Evolutionary conservation across 2,888 invertebrate genomes (phyloP), one percentile per base, ranked within the genome.

Genomic region (Meghimatium bilineatum): DNA sequence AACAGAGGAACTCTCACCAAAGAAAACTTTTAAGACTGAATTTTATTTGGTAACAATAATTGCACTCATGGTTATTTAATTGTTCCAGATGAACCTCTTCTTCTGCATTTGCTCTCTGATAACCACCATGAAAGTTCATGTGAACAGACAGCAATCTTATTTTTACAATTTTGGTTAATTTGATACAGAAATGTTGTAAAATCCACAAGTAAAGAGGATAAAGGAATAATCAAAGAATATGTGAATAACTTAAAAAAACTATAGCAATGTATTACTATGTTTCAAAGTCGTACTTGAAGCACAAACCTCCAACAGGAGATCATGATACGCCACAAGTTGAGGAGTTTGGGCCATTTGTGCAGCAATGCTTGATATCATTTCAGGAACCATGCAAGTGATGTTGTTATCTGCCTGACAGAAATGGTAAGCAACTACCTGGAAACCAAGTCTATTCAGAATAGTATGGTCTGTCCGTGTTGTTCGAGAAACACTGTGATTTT

Each of bases 381-480:
- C 99, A 75, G 99, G 97, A 88, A 99, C 97, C 86, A 97, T 95
- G 93, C 99, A 99, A n/a, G 98, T 98, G 91, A 96, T 96, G 93
- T 97, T 97, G 93, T 98, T 97, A 93, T 98, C 98, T 29, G 97
- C 97, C 95, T 96, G 95, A 92, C 98, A 98, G 93, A 98, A 97
- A 93, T 98, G 98, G 94, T 97, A 98, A 80, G 97, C 98, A 20
- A 98, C 98, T 49, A 98, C 96, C 92, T 96, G 96, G 1, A 96
- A 96, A 0, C 97, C 97, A 79, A 96, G 93, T 79, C 94, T 94
- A 77, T 90, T 89, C 71, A 93, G 87, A 10, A 90, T 84, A 60
- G 91, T 90, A 83, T 91, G 91, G 72, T 89, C 90, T 12, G 89
- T 85, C 84, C 89, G 88, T 49, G 89, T 84, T 49, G 89, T 84